These are phyloP conservation scores for Arothron firmamentum DNA, from an alignment of 2,113 vertebrate genomes.

Conservation along the genomic window DNA sequence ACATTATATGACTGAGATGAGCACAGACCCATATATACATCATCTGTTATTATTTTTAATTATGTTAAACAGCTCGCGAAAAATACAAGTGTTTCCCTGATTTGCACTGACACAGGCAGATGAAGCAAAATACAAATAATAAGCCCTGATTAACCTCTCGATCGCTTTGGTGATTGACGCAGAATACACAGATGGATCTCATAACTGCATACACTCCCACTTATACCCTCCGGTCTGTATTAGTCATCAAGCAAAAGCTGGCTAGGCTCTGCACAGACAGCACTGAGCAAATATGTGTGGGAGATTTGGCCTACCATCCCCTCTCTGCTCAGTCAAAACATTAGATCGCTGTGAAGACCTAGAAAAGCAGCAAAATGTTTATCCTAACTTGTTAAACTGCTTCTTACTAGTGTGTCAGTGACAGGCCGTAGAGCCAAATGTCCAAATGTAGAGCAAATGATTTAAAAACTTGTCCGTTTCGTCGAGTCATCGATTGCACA, in stretches of 20 bases:
- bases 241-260: conserved; percentile 52
- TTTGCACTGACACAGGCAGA: conserved; percentile 13
- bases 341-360: conserved; percentile 39
- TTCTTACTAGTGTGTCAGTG: conserved; percentile 27
- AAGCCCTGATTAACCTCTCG: conserved; percentile 33
- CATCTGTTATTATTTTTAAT: conserved; percentile 1
- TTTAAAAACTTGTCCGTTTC: conserved; percentile 1
- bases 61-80: neutral
- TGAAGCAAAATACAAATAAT: conserved; percentile 17
- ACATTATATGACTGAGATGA: too few relatives aligned
- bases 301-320: conserved; percentile 21
- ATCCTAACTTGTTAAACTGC: conserved; percentile 24
- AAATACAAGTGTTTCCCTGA: conserved; percentile 16
- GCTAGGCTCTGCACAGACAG: conserved; percentile 51
- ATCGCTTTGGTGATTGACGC: conserved; percentile 41
- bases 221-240: conserved; percentile 46
- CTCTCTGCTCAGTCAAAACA: conserved; percentile 42
- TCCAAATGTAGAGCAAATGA: conserved; percentile 2
- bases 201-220: conserved; percentile 18
- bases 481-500: neutral
- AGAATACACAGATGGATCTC: conserved; percentile 41
- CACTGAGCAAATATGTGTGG: conserved; percentile 17
- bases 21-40: neutral
- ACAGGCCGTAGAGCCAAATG: conserved; percentile 5
- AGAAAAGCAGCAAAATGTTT: conserved; percentile 42